These are phyloP conservation scores for Conus betulinus DNA, from an alignment of 1,140 invertebrate species.

Conservation along the genomic window DNA sequence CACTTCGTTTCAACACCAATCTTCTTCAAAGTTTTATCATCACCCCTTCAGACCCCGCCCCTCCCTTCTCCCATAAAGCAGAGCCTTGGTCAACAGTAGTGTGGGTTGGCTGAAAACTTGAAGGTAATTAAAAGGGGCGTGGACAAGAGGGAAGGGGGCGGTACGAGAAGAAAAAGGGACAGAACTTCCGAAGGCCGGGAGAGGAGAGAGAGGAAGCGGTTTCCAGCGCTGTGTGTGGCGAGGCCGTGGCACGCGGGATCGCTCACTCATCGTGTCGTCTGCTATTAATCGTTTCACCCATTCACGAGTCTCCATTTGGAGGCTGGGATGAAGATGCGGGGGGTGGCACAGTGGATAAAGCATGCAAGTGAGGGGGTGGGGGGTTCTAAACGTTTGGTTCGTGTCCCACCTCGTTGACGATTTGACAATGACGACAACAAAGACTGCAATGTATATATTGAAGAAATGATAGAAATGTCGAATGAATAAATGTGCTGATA, in stretches of 20 bases:
- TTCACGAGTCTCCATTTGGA: conserved; percentile 14
- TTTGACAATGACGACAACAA: too few relatives aligned
- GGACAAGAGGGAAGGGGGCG: neutral
- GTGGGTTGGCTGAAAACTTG: neutral
- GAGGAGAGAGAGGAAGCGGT: neutral
- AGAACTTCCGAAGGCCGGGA: neutral
- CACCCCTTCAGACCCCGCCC: conserved; percentile 1
- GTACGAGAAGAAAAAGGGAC: neutral
- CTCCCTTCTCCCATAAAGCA: neutral
- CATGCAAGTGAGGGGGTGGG: too few relatives aligned
- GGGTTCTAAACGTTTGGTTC: too few relatives aligned
- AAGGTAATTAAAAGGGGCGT: conserved; percentile 18
- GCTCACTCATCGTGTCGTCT: conserved; percentile 40
- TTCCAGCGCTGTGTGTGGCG: conserved; percentile 30
- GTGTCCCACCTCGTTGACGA: too few relatives aligned
- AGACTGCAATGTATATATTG: too few relatives aligned
- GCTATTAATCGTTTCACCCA: conserved; percentile 33
- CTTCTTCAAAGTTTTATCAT: conserved; percentile 21
- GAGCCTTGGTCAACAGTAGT: neutral
- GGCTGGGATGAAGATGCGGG: too few relatives aligned
- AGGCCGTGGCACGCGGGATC: conserved; percentile 26
- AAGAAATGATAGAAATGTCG: too few relatives aligned
- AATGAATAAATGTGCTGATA: too few relatives aligned
- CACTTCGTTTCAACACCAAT: neutral
- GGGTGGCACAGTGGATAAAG: conserved; percentile 6